These are phyloP conservation scores for Melanotaenia duboulayi DNA, from an alignment of 2,113 vertebrate species.

Conservation along the genomic window DNA sequence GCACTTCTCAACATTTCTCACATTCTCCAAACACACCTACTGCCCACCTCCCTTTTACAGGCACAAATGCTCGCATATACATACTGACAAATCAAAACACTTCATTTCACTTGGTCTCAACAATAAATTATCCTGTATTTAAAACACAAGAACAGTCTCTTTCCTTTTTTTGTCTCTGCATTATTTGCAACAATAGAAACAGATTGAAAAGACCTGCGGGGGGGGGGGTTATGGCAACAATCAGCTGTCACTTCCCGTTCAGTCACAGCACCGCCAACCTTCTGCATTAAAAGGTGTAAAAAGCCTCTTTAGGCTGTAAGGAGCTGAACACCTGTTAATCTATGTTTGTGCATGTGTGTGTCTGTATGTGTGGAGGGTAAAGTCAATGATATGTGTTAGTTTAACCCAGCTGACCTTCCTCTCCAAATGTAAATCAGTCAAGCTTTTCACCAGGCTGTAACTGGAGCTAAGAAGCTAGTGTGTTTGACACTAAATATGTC, in stretches of 20 bases:
- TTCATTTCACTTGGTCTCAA: not conserved
- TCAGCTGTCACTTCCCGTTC: slow-evolving; percentile 55
- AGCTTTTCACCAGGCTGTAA: slow-evolving; percentile 72
- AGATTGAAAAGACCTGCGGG: slow-evolving; percentile 60
- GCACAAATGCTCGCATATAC: slow-evolving; percentile 20
- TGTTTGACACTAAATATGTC: slow-evolving; percentile 46
- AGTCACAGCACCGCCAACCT: slow-evolving; percentile 13
- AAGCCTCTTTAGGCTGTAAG: slow-evolving; percentile 7
- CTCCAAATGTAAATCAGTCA: slow-evolving; percentile 72
- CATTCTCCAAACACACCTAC: slow-evolving; percentile 71
- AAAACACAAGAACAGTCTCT: slow-evolving; percentile 28
- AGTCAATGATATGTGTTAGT: slow-evolving; percentile 58
- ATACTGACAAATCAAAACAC: not conserved
- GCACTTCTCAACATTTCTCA: slow-evolving; percentile 74
- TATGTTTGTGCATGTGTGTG: slow-evolving; percentile 26
- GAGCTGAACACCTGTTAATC: slow-evolving; percentile 60
- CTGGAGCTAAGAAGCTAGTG: slow-evolving; percentile 54
- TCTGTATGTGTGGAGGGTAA: slow-evolving; percentile 20
- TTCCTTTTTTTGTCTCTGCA: slow-evolving; percentile 28
- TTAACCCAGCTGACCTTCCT: slow-evolving; percentile 57
- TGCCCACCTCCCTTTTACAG: not conserved
- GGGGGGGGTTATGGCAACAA: slow-evolving; percentile 48
- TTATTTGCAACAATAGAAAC: slow-evolving; percentile 54
- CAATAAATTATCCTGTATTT: slow-evolving; percentile 9
- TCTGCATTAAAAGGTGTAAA: slow-evolving; percentile 15